A percentile compares a stretch with the other conserved stretches of the same genome.
Conservation (phyloP, 2,797 vertebrate species). For the Lophius americanus region DNA sequence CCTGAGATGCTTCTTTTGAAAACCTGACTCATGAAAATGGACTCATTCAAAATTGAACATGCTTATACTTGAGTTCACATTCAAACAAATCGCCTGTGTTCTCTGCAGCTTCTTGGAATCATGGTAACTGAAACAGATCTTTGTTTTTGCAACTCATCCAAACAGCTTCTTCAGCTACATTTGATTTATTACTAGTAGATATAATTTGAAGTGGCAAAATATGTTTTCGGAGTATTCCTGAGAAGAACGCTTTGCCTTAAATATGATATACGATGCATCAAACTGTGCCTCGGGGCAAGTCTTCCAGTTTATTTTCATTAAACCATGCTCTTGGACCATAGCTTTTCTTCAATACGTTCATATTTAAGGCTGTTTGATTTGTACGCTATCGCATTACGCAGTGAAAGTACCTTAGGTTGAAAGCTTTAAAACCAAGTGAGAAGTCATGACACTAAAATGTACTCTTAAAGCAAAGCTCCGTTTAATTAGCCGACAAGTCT, state of each 20-base stretch:
- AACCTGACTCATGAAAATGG: no score
- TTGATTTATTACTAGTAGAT: slow-evolving; percentile 37
- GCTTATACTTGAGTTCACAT: no score
- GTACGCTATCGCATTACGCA: slow-evolving; percentile 25
- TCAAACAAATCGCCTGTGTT: no score
- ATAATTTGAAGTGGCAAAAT: slow-evolving; percentile 49
- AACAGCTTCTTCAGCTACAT: slow-evolving; percentile 12
- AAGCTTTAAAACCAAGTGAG: slow-evolving; percentile 54
- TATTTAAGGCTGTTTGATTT: slow-evolving; percentile 55
- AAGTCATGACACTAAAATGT: slow-evolving; percentile 61
- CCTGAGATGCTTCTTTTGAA: no score
- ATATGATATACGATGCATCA: slow-evolving; percentile 30
- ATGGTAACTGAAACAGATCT: slow-evolving; percentile 10
- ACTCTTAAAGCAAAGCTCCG: slow-evolving; percentile 60
- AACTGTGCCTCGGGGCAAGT: slow-evolving; percentile 56
- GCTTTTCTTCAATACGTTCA: slow-evolving; percentile 39
- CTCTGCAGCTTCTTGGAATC: slow-evolving; percentile 1
- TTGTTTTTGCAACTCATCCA: slow-evolving; percentile 23
- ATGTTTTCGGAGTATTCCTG: slow-evolving; percentile 38
- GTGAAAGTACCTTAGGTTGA: slow-evolving; percentile 43
- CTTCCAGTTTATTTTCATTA: slow-evolving; percentile 52
- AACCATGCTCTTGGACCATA: slow-evolving; percentile 42
- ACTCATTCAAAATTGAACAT: no score
- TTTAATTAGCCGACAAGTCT: slow-evolving; percentile 76
- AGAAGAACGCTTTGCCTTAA: slow-evolving; percentile 44